phyloP scores from a whole-genome alignment of 2,113 vertebrate species.

The Lycaon pictus region DNA sequence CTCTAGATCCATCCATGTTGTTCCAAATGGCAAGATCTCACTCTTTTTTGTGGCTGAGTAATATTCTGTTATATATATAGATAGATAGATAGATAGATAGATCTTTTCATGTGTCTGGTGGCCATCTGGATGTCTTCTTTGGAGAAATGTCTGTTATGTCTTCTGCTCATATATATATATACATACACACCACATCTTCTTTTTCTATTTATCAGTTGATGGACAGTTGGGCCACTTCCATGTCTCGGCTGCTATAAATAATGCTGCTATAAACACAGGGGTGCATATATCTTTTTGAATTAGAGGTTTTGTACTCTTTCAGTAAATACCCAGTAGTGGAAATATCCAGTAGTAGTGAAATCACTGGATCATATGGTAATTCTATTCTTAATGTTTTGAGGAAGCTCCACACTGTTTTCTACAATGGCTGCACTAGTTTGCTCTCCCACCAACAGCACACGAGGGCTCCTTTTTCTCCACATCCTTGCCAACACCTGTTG shows the following conservation, averaged over 20 bases:
- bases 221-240: background rate
- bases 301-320: background rate
- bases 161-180: no score
- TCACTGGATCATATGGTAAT: background rate
- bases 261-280: background rate
- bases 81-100: no score
- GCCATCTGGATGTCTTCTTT: no score
- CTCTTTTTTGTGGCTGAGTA: background rate
- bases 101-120: no score
- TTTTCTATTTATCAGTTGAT: background rate
- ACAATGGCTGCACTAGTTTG: background rate
- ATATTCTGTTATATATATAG: background rate
- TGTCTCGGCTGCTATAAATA: background rate
- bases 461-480: background rate
- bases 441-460: background rate
- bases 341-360: background rate
- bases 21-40: background rate
- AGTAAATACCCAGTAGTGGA: background rate
- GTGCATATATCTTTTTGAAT: background rate
- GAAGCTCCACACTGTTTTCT: background rate
- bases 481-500: background rate
- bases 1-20: background rate
- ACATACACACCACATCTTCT: background rate
- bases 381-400: background rate
- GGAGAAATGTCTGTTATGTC: no score